Evolutionary conservation across 2,113 vertebrate species (phyloP).

Genomic region (Notarius quadriscutis): DNA sequence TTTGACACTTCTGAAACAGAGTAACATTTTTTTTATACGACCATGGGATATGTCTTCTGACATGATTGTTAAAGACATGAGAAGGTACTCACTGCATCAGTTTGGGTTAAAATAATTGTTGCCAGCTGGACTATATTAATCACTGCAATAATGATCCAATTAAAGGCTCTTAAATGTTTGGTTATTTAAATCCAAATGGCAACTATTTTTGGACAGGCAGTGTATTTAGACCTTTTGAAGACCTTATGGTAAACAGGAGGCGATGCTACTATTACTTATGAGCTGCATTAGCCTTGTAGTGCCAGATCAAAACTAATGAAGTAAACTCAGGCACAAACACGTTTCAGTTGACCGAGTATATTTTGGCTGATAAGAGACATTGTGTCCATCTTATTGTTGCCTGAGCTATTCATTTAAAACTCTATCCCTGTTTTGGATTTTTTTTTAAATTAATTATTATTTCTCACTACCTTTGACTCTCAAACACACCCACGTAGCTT

Average conservation of each 20-base stretch:
- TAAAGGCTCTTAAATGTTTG: too few species aligned
- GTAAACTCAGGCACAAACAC: background rate
- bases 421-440: background rate
- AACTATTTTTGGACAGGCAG: background rate
- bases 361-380: background rate
- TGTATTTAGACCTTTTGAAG: background rate
- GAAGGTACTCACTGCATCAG: too few species aligned
- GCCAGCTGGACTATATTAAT: too few species aligned
- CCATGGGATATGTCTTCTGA: too few species aligned
- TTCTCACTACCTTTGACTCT: slow-evolving; percentile 59
- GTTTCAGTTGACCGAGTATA: background rate
- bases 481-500: slow-evolving; percentile 58
- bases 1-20: too few species aligned
- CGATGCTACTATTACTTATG: background rate
- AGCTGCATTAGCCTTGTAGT: background rate
- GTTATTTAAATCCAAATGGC: too few species aligned
- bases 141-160: too few species aligned
- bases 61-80: too few species aligned
- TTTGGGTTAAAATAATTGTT: too few species aligned
- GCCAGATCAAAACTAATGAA: background rate
- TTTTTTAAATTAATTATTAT: background rate
- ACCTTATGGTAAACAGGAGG: background rate
- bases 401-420: background rate
- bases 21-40: too few species aligned
- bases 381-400: background rate